phyloP scores from a whole-genome alignment of 2,797 vertebrate genomes.

The Propithecus perrieri region DNA sequence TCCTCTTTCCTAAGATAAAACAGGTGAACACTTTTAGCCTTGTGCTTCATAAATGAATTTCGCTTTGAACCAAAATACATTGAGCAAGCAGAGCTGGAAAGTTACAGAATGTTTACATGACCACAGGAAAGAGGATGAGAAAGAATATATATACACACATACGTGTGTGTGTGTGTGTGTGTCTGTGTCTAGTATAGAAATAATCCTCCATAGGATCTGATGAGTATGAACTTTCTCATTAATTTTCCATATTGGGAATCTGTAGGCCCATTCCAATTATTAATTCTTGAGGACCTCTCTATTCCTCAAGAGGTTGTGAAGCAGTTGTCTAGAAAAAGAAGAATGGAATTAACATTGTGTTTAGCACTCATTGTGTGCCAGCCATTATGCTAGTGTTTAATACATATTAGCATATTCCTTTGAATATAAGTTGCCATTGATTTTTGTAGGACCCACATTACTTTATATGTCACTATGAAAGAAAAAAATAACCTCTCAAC shows the following conservation, averaged over 20 bases:
- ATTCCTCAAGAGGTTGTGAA: conserved; percentile 1
- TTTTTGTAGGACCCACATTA: conserved; percentile 6
- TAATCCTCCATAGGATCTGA: neutral
- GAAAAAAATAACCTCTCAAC: neutral
- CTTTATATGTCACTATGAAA: neutral
- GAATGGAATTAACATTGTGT: neutral
- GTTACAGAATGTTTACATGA: conserved; percentile 22
- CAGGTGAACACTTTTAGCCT: neutral
- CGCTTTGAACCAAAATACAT: conserved; percentile 5
- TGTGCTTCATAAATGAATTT: neutral
- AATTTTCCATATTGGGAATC: neutral
- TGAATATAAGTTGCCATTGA: conserved; percentile 39
- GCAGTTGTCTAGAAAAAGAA: neutral
- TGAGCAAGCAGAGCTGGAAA: conserved; percentile 13
- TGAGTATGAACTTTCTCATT: neutral
- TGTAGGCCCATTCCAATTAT: neutral
- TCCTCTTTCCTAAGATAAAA: conserved; percentile 39
- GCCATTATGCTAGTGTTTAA: neutral
- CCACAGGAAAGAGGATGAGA: neutral
- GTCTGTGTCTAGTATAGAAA: neutral
- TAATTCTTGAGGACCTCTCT: neutral
- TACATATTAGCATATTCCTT: neutral
- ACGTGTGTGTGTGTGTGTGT: too few relatives aligned
- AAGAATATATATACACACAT: neutral
- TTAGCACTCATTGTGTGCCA: neutral